These are phyloP conservation scores for Eupelmus urozonus DNA, from an alignment of 2,888 invertebrate genomes.

Conservation along the genomic window DNA sequence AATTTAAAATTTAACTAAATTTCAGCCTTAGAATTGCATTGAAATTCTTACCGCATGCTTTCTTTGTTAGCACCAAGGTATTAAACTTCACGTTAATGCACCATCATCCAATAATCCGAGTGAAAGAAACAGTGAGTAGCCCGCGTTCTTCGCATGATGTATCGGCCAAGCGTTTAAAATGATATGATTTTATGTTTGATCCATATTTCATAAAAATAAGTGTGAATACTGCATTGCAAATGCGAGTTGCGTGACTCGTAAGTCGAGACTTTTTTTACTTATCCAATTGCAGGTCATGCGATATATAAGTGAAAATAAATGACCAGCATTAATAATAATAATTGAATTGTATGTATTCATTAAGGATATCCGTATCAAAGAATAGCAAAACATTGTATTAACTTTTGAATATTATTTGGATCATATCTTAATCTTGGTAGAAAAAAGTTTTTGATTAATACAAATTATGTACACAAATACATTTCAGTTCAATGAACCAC, in stretches of 20 bases:
- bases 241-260: slow-evolving; percentile 15
- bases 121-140: slow-evolving; percentile 14
- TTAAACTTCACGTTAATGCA: slow-evolving; percentile 25
- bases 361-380: background rate
- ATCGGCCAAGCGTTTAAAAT: slow-evolving; percentile 22
- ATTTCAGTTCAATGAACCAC: too few relatives aligned
- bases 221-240: slow-evolving; percentile 14
- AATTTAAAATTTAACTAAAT: slow-evolving; percentile 6
- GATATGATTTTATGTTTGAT: slow-evolving; percentile 25
- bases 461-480: too few relatives aligned
- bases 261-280: background rate
- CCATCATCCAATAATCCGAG: slow-evolving; percentile 37
- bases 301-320: background rate
- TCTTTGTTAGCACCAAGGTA: slow-evolving; percentile 23
- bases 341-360: background rate
- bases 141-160: background rate
- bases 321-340: background rate
- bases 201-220: slow-evolving; percentile 5
- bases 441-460: background rate
- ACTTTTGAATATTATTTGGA: background rate
- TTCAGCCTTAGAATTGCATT: slow-evolving; percentile 29
- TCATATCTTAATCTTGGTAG: background rate
- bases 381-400: background rate
- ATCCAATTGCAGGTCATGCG: slow-evolving; percentile 21
- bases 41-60: slow-evolving; percentile 46